Evolutionary conservation across 2,113 vertebrate species (phyloP), one percentile per base, ranked within the genome.

Genomic region (Euleptes europaea): DNA sequence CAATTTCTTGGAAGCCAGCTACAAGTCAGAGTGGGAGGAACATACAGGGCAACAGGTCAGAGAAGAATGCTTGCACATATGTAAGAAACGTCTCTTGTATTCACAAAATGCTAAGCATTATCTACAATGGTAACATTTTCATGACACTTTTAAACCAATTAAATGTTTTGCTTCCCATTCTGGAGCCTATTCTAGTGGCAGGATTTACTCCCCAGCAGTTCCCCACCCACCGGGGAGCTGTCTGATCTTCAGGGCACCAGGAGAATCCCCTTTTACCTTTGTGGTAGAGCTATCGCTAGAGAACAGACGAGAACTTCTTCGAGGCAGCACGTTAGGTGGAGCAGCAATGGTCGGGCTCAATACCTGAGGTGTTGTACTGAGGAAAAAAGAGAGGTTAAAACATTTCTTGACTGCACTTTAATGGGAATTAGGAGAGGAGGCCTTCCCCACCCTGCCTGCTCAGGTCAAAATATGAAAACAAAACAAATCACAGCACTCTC

Each of bases 231-330:
- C 6, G 1, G 21, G 54, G 54, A 57, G 21, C 4, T 33, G 13
- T 33, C 1, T 19, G 42, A 67, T 80, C 9, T 21, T 19, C 54
- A 63, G 35, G 35, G 54, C 2, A 31, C n/a, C n/a, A 49, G 33
- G 12, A 65, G 60, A 54, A 67, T 14, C n/a, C 35, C 28, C 10
- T 60, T 54, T 93, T 96, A 98, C 99, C 98, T 99, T 99, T 92
- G 99, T 97, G 85, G 99, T 99, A 44, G 98, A 99, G 92, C 98
- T 99, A 89, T 99, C 99, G 88, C 98, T 99, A 77, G 98, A 99
- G 78, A 99, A 99, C 6, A 99, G 97, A 93, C 99, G 97, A 78
- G 98, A 98, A 92, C 98, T 99, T 91, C 98, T 97, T 84, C 99
- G 97, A 92, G 99, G 99, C 96, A 99, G 97, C 88, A 98, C 97